Evolutionary conservation across 2,888 invertebrate genomes (phyloP).

Genomic region (Drosophila fungiperda): DNA sequence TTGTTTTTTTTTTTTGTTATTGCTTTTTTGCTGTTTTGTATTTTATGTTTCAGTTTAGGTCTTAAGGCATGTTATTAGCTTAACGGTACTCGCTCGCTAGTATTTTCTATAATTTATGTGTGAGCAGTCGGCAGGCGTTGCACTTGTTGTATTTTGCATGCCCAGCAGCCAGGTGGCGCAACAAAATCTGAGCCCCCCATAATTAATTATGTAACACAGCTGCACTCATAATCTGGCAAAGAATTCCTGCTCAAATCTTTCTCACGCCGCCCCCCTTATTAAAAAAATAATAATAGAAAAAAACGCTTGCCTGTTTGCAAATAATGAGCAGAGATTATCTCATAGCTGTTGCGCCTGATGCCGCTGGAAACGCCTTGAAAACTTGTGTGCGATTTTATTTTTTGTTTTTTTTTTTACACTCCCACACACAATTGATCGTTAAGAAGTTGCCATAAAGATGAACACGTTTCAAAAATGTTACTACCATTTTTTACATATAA

Average conservation of each 20-base stretch:
- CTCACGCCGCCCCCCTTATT: conserved; percentile 73
- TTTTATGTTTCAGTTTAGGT: conserved; percentile 56
- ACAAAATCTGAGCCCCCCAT: conserved; percentile 39
- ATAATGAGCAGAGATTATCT: conserved; percentile 77
- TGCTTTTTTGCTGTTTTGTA: conserved; percentile 17
- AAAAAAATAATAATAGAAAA: conserved; percentile 45
- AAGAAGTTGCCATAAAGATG: conserved; percentile 39
- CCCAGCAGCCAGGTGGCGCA: conserved; percentile 48
- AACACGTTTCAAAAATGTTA: conserved; percentile 24
- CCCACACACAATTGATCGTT: conserved; percentile 32
- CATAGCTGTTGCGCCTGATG: conserved; percentile 44
- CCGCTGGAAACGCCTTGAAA: conserved; percentile 30
- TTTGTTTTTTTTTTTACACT: conserved; percentile 9
- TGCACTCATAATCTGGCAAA: conserved; percentile 30
- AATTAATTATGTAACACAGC: conserved; percentile 77
- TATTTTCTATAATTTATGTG: conserved; percentile 72
- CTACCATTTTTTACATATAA: conserved; percentile 4
- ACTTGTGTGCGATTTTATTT: neutral
- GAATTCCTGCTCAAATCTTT: conserved; percentile 49
- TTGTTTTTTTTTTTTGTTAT: neutral
- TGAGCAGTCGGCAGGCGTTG: conserved; percentile 68
- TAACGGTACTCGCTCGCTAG: conserved; percentile 63
- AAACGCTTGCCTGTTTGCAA: conserved; percentile 47
- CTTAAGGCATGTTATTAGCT: conserved; percentile 68
- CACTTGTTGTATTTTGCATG: conserved; percentile 67